Base-by-base conservation (phyloP, 2,113 vertebrate genomes). In the Gymnarchus niloticus region DNA sequence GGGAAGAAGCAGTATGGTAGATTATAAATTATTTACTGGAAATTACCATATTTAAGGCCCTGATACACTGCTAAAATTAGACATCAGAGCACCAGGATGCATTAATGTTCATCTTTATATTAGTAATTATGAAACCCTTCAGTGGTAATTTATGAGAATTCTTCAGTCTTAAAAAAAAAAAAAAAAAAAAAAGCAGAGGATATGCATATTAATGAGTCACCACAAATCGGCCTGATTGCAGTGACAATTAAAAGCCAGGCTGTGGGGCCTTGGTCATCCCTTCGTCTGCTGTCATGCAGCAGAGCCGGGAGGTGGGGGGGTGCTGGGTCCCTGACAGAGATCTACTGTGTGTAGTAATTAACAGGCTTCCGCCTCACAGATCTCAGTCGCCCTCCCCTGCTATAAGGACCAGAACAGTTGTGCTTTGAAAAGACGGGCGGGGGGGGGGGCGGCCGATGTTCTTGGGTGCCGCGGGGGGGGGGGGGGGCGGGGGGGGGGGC, bases 61-160 rank as follows among this genome's bases (percentile, higher is more conserved):
- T 90, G 90, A 92, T 92, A 91, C 9, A 56, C 86, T 89, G 90
- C 92, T 94, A 93, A 93, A 94, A 94, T 94, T 93, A 93, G 92
- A 93, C 86, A 91, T 92, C 92, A 93, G 93, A 94, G 90, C 83
- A n/a, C 92, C 87, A 49, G 89, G 89, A 89, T 90, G 91, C 91
- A 91, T 94, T 93, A 93, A 92, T 90, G 91, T 90, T 90, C 92
- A 90, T 93, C 94, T 93, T 93, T 93, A 93, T 92, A 91, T 93
- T 91, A 93, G 94, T 91, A 94, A 94, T 94, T 94, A 93, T 91
- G 91, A 92, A 93, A 92, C 92, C 90, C 93, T 93, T 94, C 91
- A 92, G 87, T 88, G 91, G 91, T 94, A 94, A 95, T 95, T 94
- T 94, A 94, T 94, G 93, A 93, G 91, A 92, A 92, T 94, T 93